These are phyloP conservation scores for Neodon shergylaensis DNA, from an alignment of 2,113 vertebrate species.

Conservation along the genomic window DNA sequence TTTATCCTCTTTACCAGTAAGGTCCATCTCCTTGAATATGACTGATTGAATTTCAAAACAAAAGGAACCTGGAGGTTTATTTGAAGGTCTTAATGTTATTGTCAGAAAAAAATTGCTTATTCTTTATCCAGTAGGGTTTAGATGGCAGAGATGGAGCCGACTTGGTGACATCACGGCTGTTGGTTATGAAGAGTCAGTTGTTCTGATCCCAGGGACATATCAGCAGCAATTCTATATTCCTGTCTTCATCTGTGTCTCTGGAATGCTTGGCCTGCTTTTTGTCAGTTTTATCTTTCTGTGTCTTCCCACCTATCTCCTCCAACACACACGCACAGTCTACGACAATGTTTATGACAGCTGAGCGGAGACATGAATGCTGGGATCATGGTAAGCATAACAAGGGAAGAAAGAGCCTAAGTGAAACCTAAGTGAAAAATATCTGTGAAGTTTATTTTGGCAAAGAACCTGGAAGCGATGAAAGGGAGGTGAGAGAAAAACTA, in stretches of 20 bases:
- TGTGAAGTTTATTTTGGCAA: conserved; percentile 27
- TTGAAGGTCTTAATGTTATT: not conserved
- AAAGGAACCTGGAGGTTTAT: not conserved
- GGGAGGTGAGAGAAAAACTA: not conserved
- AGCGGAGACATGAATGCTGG: not conserved
- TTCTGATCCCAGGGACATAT: not conserved
- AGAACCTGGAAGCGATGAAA: not conserved
- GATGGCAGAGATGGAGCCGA: not conserved
- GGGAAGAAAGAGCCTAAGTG: not conserved
- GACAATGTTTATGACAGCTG: not conserved
- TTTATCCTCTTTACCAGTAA: not conserved
- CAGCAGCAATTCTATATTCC: not conserved
- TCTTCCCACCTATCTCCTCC: not conserved
- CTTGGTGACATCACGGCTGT: not conserved
- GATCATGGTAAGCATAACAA: not conserved
- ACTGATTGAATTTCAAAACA: not conserved
- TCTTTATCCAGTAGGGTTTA: not conserved
- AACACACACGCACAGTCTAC: not conserved
- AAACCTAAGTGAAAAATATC: conserved; percentile 31
- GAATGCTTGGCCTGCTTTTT: not conserved
- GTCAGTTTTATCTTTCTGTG: not conserved
- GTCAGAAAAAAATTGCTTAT: not conserved
- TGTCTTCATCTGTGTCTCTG: not conserved
- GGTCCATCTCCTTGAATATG: not conserved
- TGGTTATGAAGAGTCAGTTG: not conserved